Conservation (phyloP, 2,797 vertebrate species). For the Sebastes hubbsi region DNA sequence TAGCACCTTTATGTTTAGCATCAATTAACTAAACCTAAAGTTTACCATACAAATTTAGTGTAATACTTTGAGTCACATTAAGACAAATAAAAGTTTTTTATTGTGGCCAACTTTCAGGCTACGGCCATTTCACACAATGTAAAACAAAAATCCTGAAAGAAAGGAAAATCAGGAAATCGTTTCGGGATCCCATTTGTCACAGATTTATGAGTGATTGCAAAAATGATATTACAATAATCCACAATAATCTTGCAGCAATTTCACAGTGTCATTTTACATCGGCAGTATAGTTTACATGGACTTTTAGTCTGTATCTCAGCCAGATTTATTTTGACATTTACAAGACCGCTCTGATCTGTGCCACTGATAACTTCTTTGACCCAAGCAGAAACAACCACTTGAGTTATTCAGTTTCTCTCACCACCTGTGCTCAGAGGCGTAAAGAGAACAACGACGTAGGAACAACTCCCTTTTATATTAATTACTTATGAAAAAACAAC, state of each 20-base stretch:
- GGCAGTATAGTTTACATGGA: background rate
- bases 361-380: background rate
- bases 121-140: background rate
- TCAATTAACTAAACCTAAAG: background rate
- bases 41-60: background rate
- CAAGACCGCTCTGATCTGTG: background rate
- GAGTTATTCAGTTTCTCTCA: background rate
- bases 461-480: background rate
- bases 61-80: background rate
- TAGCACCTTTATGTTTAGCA: background rate
- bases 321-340: background rate
- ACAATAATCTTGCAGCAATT: constrained; percentile 7
- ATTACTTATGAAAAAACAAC: background rate
- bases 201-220: background rate
- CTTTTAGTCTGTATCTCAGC: background rate
- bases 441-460: background rate
- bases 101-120: background rate
- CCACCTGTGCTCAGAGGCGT: background rate
- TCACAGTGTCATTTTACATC: background rate
- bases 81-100: background rate
- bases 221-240: background rate
- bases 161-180: background rate
- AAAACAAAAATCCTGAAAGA: background rate
- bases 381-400: background rate
- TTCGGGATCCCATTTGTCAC: background rate